A percentile compares a stretch with the other conserved stretches of the same genome.
Evolutionary conservation across 1,140 invertebrate species (phyloP).

Genomic region (Pogonomyrmex barbatus): DNA sequence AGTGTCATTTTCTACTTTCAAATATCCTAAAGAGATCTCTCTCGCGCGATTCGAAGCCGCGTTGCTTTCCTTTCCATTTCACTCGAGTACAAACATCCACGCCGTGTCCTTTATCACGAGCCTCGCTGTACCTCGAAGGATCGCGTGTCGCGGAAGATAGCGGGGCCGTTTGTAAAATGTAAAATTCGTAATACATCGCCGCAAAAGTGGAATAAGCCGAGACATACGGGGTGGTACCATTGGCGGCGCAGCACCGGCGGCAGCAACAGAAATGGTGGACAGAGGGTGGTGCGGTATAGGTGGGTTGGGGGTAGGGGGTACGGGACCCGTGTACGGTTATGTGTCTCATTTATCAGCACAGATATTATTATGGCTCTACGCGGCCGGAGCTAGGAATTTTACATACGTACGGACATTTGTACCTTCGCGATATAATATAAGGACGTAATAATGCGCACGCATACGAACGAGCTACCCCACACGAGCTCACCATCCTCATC

Average conservation of each 20-base stretch:
- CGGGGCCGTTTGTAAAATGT: conserved; percentile 84
- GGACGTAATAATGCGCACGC: conserved; percentile 83
- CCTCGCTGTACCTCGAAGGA: conserved; percentile 79
- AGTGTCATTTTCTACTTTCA: conserved; percentile 40
- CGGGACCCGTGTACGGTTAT: conserved; percentile 84
- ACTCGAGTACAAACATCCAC: conserved; percentile 58
- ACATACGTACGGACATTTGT: conserved; percentile 85
- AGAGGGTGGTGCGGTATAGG: conserved; percentile 45
- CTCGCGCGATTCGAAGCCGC: conserved; percentile 45
- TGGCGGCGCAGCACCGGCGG: conserved; percentile 53
- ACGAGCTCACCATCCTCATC: conserved; percentile 62
- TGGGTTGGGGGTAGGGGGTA: conserved; percentile 65
- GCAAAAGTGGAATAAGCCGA: conserved; percentile 84
- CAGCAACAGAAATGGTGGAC: conserved; percentile 61
- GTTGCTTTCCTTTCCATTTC: conserved; percentile 63
- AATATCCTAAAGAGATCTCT: conserved; percentile 48
- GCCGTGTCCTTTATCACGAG: conserved; percentile 75
- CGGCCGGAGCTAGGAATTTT: conserved; percentile 83
- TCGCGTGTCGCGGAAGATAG: conserved; percentile 83
- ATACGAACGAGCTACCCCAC: conserved; percentile 75
- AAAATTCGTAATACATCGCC: conserved; percentile 85
- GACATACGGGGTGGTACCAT: conserved; percentile 78
- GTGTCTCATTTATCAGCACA: conserved; percentile 85
- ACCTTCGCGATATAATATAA: conserved; percentile 85
- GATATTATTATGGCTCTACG: conserved; percentile 84